Evolutionary conservation across 2,113 vertebrate species (phyloP).

Genomic region (Tichodroma muraria): DNA sequence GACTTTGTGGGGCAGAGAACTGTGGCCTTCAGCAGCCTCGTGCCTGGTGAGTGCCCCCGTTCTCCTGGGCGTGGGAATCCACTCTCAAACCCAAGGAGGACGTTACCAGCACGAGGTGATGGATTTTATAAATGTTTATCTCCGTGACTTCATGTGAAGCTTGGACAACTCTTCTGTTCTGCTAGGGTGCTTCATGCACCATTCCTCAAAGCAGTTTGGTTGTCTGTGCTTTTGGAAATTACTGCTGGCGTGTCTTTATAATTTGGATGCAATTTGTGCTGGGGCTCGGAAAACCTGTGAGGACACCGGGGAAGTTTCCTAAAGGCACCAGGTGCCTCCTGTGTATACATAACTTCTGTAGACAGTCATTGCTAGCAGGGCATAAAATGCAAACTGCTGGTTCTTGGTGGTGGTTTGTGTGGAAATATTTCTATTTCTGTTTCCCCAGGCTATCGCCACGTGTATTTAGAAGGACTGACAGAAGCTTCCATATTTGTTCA

Average conservation of each 20-base stretch:
- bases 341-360: neutral
- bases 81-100: neutral
- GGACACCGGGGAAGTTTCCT: neutral
- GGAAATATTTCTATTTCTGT: neutral
- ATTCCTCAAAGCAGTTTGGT: neutral
- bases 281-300: neutral
- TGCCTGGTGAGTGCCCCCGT: constrained; percentile 80
- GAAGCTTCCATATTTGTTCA: constrained; percentile 98
- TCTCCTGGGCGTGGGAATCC: neutral
- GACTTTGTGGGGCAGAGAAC: constrained; percentile 97
- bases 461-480: constrained; percentile 93
- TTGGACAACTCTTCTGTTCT: neutral
- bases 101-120: accelerated
- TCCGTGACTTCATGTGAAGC: neutral
- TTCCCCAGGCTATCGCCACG: constrained; percentile 88
- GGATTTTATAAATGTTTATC: too few relatives aligned
- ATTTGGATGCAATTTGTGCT: neutral
- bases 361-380: neutral
- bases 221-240: neutral
- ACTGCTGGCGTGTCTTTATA: neutral
- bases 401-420: neutral
- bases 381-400: neutral
- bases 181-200: neutral
- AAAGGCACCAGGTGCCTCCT: neutral
- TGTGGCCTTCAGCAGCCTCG: constrained; percentile 90